These are phyloP conservation scores for Atrina japonica DNA, from an alignment of 2,888 invertebrate genomes.

Conservation along the genomic window DNA sequence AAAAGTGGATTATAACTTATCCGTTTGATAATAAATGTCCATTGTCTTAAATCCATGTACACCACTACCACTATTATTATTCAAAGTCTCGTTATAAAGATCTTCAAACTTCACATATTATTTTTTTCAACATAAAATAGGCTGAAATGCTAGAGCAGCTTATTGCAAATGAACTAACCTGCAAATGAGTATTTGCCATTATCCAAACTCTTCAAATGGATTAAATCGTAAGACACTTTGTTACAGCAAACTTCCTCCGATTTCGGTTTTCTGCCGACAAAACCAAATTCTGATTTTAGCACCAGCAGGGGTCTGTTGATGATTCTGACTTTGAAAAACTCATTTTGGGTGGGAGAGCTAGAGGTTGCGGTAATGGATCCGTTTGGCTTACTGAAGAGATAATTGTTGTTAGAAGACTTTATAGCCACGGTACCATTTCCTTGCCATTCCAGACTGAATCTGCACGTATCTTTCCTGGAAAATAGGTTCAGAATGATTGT, in stretches of 20 bases:
- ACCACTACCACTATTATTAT: too few species aligned
- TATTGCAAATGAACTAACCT: too few species aligned
- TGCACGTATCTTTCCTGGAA: conserved; percentile 58
- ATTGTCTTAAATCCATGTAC: too few species aligned
- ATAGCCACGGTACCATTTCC: conserved; percentile 94
- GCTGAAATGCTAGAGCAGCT: too few species aligned
- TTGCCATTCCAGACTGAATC: conserved; percentile 96
- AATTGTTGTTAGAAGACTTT: conserved; percentile 96
- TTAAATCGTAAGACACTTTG: conserved; percentile 96
- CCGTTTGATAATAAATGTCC: too few species aligned
- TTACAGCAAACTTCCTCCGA: conserved; percentile 91
- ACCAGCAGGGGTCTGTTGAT: conserved; percentile 91
- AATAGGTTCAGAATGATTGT: background rate
- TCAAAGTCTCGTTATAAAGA: too few species aligned
- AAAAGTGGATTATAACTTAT: too few species aligned
- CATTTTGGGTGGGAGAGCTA: conserved; percentile 90
- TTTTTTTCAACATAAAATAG: too few species aligned
- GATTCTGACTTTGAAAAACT: conserved; percentile 91
- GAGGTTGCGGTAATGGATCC: conserved; percentile 95
- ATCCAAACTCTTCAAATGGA: conserved; percentile 90
- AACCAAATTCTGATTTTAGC: conserved; percentile 96
- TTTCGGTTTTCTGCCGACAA: conserved; percentile 92
- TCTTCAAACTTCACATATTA: too few species aligned
- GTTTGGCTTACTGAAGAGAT: conserved; percentile 95
- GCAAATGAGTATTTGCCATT: conserved; percentile 95